phyloP scores from a whole-genome alignment of 2,797 vertebrate species.

The Crypturellus tataupa region DNA sequence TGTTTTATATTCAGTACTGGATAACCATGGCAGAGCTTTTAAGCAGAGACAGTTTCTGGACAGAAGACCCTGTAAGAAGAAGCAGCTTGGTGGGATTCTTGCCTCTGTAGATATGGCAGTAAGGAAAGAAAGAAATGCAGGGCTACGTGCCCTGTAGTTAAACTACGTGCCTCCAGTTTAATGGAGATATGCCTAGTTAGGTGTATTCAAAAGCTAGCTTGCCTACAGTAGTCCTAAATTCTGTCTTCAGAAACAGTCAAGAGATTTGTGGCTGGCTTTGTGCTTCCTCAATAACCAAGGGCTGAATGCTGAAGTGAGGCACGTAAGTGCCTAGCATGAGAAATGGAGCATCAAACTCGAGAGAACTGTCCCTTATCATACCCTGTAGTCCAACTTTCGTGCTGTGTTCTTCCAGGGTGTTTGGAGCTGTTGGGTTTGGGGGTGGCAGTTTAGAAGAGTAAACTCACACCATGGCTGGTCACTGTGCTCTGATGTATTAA shows the following conservation, averaged over 20 bases:
- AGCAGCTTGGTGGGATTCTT: neutral
- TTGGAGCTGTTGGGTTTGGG: neutral
- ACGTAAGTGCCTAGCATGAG: neutral
- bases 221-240: neutral
- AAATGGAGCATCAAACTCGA: neutral
- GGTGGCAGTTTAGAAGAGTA: neutral
- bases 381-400: neutral
- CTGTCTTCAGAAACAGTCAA: neutral
- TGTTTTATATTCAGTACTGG: neutral
- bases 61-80: neutral
- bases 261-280: neutral
- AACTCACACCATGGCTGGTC: neutral
- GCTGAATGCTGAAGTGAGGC: neutral
- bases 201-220: neutral
- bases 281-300: neutral
- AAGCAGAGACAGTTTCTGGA: neutral
- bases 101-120: neutral
- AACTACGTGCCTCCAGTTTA: neutral
- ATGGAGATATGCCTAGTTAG: neutral
- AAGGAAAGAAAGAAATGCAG: neutral
- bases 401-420: neutral
- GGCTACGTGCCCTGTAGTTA: neutral
- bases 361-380: neutral
- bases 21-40: neutral
- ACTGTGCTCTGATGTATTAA: neutral